Conservation (phyloP, 2,888 invertebrate genomes). For the Hydroisotoma schaefferi region DNA sequence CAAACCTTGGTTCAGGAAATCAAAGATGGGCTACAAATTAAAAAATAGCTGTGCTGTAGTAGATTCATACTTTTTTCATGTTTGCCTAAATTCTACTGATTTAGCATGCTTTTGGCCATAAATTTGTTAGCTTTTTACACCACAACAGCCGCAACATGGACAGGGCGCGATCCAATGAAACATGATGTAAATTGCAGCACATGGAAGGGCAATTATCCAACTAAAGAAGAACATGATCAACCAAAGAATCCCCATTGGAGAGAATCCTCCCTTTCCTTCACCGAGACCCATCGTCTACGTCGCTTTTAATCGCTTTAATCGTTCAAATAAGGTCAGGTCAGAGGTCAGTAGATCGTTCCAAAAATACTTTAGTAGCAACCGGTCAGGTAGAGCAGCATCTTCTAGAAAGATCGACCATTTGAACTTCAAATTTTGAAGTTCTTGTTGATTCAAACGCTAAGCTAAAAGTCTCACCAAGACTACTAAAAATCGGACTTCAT, state of each 20-base stretch:
- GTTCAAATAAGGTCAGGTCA: not conserved
- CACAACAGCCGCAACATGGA: not conserved
- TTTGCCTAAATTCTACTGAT: too few species aligned
- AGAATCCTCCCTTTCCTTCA: not conserved
- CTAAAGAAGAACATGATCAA: not conserved
- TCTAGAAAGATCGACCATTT: too few species aligned
- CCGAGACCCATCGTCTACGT: not conserved
- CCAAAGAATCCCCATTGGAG: not conserved
- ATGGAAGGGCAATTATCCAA: not conserved
- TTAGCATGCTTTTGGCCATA: too few species aligned
- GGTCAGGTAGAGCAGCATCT: too few species aligned
- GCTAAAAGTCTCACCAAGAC: too few species aligned
- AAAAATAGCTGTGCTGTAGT: too few species aligned
- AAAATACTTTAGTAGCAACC: not conserved
- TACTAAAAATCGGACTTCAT: too few species aligned
- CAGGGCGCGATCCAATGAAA: not conserved
- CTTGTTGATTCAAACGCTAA: too few species aligned
- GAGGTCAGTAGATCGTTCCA: not conserved
- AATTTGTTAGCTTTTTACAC: too few species aligned
- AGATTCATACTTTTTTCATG: too few species aligned
- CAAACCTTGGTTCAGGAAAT: not conserved
- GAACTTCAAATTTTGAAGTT: too few species aligned
- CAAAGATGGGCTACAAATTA: not conserved
- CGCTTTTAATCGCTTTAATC: not conserved
- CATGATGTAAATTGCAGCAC: not conserved